phyloP scores from a whole-genome alignment of 2,113 vertebrate species.

The Camelus dromedarius region DNA sequence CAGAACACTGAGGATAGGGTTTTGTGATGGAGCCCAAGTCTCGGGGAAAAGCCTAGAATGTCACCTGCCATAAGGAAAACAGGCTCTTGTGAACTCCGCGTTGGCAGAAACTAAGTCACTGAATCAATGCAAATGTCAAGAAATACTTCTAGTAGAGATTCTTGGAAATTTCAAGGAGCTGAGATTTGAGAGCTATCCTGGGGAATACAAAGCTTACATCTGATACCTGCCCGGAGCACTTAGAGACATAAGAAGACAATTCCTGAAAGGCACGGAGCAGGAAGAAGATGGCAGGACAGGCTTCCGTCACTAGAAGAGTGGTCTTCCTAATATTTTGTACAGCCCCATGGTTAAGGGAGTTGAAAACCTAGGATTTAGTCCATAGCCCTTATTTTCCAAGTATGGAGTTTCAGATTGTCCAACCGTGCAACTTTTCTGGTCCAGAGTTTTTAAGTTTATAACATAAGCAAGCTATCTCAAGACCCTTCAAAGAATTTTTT shows the following conservation, averaged over 20 bases:
- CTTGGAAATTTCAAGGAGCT: background rate
- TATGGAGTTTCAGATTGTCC: background rate
- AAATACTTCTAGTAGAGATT: background rate
- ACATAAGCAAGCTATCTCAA: background rate
- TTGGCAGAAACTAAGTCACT: background rate
- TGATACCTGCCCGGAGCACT: background rate
- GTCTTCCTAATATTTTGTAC: background rate
- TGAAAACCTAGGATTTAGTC: background rate
- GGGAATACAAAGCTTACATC: background rate
- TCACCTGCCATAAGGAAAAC: background rate
- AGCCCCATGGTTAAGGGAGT: background rate
- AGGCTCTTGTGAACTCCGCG: background rate
- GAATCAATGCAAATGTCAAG: background rate
- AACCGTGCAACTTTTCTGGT: background rate
- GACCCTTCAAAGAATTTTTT: background rate
- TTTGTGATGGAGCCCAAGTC: background rate
- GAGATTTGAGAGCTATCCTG: background rate
- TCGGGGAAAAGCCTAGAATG: background rate
- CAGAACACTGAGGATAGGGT: background rate
- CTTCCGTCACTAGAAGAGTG: background rate
- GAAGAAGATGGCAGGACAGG: background rate
- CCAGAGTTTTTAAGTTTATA: background rate
- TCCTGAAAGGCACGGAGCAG: background rate
- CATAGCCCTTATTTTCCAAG: background rate
- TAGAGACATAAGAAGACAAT: background rate